phyloP scores from a whole-genome alignment of 2,113 vertebrate genomes.

The Periophthalmodon schlosseri region DNA sequence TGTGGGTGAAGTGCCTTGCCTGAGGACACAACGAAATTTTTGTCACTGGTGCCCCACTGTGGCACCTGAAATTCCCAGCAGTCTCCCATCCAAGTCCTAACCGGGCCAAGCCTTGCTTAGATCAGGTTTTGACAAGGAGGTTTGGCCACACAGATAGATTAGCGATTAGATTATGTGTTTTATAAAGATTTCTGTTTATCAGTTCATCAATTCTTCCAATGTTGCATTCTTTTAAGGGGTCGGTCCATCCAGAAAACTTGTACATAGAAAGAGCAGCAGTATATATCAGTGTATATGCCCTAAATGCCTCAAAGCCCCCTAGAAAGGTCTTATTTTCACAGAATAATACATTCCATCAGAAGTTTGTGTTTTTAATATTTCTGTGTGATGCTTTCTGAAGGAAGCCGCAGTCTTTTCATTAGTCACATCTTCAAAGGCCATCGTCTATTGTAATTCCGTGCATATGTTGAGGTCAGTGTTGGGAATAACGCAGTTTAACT shows the following conservation, averaged over 20 bases:
- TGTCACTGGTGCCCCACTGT: no score
- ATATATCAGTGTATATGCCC: neutral
- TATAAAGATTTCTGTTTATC: no score
- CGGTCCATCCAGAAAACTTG: neutral
- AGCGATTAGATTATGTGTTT: neutral
- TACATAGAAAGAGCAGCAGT: neutral
- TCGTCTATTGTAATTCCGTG: neutral
- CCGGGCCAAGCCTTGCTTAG: no score
- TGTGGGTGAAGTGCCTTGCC: no score
- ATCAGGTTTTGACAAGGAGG: no score
- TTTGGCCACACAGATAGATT: no score
- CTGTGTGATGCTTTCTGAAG: conserved; percentile 3
- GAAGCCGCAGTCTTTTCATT: neutral
- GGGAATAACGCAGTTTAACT: neutral
- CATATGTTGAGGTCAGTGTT: neutral
- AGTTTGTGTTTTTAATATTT: conserved; percentile 1
- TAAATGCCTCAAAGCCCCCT: neutral
- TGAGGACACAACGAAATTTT: no score
- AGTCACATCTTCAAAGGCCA: neutral
- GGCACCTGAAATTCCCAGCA: no score
- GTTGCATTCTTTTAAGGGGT: no score
- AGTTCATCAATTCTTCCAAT: no score
- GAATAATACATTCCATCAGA: neutral
- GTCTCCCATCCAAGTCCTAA: no score
- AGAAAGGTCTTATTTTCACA: neutral